These are phyloP conservation scores for Pocota personata DNA, from an alignment of 2,888 invertebrate genomes.

Conservation along the genomic window DNA sequence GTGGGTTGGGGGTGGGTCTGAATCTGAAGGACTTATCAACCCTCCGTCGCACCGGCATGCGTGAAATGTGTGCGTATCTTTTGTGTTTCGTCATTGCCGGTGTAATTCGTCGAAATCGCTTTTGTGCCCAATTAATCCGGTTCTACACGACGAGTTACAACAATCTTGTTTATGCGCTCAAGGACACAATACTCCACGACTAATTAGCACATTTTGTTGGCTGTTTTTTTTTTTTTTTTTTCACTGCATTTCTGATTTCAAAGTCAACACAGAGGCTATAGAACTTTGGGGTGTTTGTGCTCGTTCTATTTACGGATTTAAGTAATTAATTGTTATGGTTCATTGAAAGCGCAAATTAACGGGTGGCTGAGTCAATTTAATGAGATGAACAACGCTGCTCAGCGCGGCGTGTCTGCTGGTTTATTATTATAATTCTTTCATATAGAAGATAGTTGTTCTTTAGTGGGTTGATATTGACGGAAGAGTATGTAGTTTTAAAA, in stretches of 20 bases:
- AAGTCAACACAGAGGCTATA: conserved; percentile 9
- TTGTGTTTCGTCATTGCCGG: conserved; percentile 19
- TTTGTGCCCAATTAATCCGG: conserved; percentile 41
- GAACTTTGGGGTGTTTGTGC: neutral
- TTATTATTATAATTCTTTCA: neutral
- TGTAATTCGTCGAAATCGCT: conserved; percentile 19
- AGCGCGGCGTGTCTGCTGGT: neutral
- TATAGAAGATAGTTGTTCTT: neutral
- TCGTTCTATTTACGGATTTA: conserved; percentile 9
- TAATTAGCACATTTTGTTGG: conserved; percentile 40
- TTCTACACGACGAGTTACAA: conserved; percentile 25
- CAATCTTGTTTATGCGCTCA: conserved; percentile 29
- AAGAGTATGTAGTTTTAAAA: neutral
- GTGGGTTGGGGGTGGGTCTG: neutral
- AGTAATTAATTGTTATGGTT: conserved; percentile 33
- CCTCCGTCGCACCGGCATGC: neutral
- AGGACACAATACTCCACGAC: conserved; percentile 18
- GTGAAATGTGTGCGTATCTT: neutral
- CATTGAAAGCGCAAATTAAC: conserved; percentile 18
- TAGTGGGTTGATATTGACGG: neutral
- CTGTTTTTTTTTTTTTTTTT: neutral
- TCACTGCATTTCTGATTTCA: conserved; percentile 35
- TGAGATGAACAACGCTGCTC: neutral
- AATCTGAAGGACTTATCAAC: neutral
- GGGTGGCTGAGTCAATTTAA: conserved; percentile 20